Base-by-base conservation (phyloP, 2,797 vertebrate species). In the Melopsittacus undulatus region DNA sequence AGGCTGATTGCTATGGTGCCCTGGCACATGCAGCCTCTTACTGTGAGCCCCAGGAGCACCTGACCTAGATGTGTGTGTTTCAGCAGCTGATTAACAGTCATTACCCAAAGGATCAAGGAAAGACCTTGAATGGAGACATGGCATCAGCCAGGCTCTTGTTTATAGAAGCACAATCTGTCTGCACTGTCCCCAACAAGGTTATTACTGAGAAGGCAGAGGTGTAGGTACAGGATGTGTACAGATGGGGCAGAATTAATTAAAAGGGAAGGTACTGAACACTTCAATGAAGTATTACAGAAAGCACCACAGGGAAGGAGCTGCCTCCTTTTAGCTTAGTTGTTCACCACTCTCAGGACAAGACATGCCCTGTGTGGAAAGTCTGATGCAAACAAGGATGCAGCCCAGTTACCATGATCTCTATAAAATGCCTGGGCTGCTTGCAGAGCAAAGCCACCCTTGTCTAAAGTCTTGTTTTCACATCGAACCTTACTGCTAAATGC, bases 51-150 rank as follows among this genome's bases (percentile, higher is more conserved):
- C 10, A n/a, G 62, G 48, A 69, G 26, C 73, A 34, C 2, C 7
- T 23, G 81, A 49, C 36, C 56, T 36, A 73, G 63, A 77, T 1
- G 1, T 74, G 72, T 74, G 67, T 89, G 36, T 69, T 93, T 83
- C 77, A 94, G 81, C 93, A 94, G 86, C 87, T 86, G 86, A 79
- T 88, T 95, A 96, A 40, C 76, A 92, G 89, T 68, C 76, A 26
- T 84, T 46, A 66, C 81, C 77, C 91, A 85, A 90, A 91, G 91
- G 91, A 90, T 40, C 42, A 32, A 69, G 89, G 40, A 70, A 76
- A 95, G 84, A 92, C 95, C 95, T 96, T 96, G 95, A 94, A 81
- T 68, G 1, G 42, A 97, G 95, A 97, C 96, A 94, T 95, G 96
- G 95, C 86, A 92, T 96, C 96, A 97, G 86, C 76, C 93, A 94